Evolutionary conservation across 2,113 vertebrate genomes (phyloP), one percentile per base, ranked within the genome.

Genomic region (Tinamus guttatus): DNA sequence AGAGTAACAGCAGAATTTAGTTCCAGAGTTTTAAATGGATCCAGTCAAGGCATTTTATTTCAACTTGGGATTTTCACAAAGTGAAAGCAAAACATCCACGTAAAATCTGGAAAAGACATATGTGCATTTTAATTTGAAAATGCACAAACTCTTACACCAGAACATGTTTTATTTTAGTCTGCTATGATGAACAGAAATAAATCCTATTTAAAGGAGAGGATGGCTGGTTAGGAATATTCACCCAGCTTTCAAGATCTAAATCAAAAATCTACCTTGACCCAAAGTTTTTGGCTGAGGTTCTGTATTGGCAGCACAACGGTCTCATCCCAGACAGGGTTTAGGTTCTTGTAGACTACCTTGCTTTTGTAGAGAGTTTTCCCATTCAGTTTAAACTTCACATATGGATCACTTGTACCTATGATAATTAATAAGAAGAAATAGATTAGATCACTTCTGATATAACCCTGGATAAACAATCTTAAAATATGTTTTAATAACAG

Each of bases 311-410:
- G 96, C 43, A 98, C 98, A 34, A 99, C 99, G 14, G 98, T 98
- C 93, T 99, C 99, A 27, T 99, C 99, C 99, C 99, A 99, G 21
- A 97, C 94, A 5, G 99, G 99, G 91, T 99, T 99, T 92, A 99
- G 94, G 96, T 98, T 99, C 96, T 99, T 99, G 93, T 99, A 99
- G 80, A 99, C 96, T 21, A 99, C 99, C 96, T 99, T 99, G 94
- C 99, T 99, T 98, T 99, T 99, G 94, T 99, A 99, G 24, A 99
- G 95, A 10, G 99, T 99, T 96, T 99, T 99, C 62, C 98, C 99
- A 51, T 99, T 98, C 60, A 99, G 96, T 97, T 99, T 99, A 96
- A 99, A 99, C 94, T 99, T 99, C 96, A 99, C 99, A 41, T 99
- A 99, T 0, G 99, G 99, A 90, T 99, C 99, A 80, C 99, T 99